phyloP scores from a whole-genome alignment of 2,113 vertebrate genomes.

The Pygoscelis adeliae region DNA sequence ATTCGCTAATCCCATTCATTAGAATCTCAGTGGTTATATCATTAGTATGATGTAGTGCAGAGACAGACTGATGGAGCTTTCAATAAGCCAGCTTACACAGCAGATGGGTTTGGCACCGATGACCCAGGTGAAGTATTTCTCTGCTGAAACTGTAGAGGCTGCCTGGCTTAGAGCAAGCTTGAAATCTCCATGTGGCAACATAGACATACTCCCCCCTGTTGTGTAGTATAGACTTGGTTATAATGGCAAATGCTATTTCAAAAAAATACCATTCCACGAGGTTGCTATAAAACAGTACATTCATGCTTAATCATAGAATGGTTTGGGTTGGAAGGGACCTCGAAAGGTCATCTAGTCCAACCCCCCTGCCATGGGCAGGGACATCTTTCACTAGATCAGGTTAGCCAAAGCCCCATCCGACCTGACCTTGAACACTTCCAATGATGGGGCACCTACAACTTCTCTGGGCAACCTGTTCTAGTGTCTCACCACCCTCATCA shows the following conservation, averaged over 20 bases:
- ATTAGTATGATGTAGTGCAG: conserved; percentile 5
- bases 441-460: not conserved
- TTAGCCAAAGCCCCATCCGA: not conserved
- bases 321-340: not conserved
- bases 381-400: not conserved
- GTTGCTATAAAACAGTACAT: not conserved
- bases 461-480: not conserved
- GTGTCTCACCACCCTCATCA: not conserved
- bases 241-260: not conserved
- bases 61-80: not conserved
- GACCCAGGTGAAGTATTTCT: conserved; percentile 1
- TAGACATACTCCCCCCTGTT: not conserved
- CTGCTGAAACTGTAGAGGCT: not conserved
- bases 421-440: not conserved
- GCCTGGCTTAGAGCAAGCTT: not conserved
- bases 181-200: not conserved
- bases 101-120: not conserved
- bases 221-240: not conserved
- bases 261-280: not conserved
- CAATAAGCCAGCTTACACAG: not conserved
- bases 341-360: not conserved
- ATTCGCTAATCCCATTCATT: conserved; percentile 27
- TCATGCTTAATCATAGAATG: not conserved
- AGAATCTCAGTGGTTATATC: conserved; percentile 40
- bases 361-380: not conserved